Evolutionary conservation across 2,888 invertebrate species (phyloP).

Genomic region (Mystacides longicornis): DNA sequence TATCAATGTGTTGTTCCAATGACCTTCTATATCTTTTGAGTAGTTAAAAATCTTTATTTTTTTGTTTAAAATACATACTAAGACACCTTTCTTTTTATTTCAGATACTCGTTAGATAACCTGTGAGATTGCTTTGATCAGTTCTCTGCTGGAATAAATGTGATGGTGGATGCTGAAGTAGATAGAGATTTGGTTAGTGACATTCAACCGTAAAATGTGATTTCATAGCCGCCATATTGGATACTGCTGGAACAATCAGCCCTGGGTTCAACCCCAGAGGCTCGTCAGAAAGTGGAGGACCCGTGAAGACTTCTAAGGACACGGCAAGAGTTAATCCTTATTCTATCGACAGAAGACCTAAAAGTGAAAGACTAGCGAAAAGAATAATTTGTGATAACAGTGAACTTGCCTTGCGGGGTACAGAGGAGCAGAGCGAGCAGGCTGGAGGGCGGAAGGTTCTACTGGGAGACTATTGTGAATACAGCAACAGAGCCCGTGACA

Average conservation of each 20-base stretch:
- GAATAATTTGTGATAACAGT: neutral
- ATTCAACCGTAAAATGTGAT: constrained; percentile 7
- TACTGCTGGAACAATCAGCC: constrained; percentile 7
- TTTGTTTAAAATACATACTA: too few species aligned
- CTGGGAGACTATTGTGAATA: neutral
- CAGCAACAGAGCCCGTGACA: neutral
- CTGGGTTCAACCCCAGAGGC: constrained; percentile 20
- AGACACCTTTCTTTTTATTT: too few species aligned
- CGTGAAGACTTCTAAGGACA: neutral
- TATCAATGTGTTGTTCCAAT: too few species aligned
- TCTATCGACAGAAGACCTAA: constrained; percentile 1
- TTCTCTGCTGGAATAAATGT: too few species aligned
- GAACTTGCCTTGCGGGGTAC: neutral
- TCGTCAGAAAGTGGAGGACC: neutral
- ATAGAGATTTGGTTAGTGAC: too few species aligned
- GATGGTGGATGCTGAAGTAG: too few species aligned
- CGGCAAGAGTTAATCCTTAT: constrained; percentile 15
- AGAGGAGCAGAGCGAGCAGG: neutral
- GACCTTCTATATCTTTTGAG: too few species aligned
- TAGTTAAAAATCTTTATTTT: too few species aligned
- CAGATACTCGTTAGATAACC: too few species aligned
- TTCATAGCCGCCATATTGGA: constrained; percentile 14
- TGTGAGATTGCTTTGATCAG: too few species aligned
- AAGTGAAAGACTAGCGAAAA: neutral
- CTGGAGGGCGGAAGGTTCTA: neutral